phyloP scores from a whole-genome alignment of 1,140 invertebrate genomes.

The Tetramorium alpestre region DNA sequence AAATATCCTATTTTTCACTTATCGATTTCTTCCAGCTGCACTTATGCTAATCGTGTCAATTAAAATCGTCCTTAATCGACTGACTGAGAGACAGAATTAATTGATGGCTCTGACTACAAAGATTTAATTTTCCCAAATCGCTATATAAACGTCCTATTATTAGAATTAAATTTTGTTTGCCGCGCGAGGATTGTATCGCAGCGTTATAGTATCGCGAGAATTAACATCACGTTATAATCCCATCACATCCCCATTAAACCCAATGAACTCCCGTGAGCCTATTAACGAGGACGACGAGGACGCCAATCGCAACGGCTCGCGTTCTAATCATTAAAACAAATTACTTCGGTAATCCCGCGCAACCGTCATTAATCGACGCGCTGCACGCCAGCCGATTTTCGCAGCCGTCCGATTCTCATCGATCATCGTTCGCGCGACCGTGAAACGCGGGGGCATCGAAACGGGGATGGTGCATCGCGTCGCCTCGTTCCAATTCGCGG shows the following conservation, averaged over 20 bases:
- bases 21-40: not conserved
- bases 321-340: slow-evolving; percentile 50
- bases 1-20: not conserved
- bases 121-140: not conserved
- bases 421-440: not conserved
- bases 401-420: not conserved
- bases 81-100: not conserved
- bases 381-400: not conserved
- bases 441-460: not conserved
- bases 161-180: slow-evolving; percentile 39
- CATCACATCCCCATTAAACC: slow-evolving; percentile 28
- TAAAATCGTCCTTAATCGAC: not conserved
- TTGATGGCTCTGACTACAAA: not conserved
- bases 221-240: slow-evolving; percentile 41
- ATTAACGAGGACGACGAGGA: slow-evolving; percentile 34
- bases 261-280: slow-evolving; percentile 26
- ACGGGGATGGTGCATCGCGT: too few species aligned
- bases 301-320: slow-evolving; percentile 6
- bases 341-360: slow-evolving; percentile 19
- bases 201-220: not conserved
- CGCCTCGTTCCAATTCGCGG: not conserved
- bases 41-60: not conserved
- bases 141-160: not conserved
- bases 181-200: not conserved
- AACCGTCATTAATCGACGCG: not conserved